A percentile compares a stretch with the other conserved stretches of the same genome.
Conservation (phyloP, 2,113 vertebrate genomes). For the Octodon degus region DNA sequence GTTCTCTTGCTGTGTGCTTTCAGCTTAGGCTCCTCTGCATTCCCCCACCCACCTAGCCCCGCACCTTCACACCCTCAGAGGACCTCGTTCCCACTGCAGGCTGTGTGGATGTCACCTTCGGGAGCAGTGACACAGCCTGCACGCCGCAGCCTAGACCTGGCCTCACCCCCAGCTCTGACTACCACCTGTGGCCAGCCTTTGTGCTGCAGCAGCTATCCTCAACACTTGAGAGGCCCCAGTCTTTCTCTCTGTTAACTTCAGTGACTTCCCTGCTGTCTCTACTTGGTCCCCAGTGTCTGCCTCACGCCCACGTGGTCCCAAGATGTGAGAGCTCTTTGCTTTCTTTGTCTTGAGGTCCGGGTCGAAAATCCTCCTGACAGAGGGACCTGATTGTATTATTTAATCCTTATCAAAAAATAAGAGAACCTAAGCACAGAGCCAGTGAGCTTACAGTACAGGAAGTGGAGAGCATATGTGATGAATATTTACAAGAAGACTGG, state of each 20-base stretch:
- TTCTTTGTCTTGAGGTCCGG: not conserved
- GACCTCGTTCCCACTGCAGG: too few relatives aligned
- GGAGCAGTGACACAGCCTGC: not conserved
- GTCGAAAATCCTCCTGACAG: not conserved
- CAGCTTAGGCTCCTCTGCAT: not conserved
- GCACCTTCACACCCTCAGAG: too few relatives aligned
- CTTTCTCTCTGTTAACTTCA: not conserved
- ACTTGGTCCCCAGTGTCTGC: not conserved
- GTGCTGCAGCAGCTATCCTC: not conserved
- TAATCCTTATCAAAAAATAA: not conserved
- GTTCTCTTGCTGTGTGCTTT: not conserved
- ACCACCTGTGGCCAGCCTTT: not conserved
- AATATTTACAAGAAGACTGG: not conserved
- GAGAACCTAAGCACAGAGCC: not conserved
- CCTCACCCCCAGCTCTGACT: not conserved
- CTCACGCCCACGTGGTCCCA: not conserved
- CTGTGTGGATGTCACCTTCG: not conserved
- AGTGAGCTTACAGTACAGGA: not conserved
- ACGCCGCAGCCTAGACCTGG: not conserved
- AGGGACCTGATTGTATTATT: too few relatives aligned
- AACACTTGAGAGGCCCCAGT: not conserved
- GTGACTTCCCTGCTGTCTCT: not conserved
- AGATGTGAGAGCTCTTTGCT: not conserved
- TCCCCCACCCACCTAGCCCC: not conserved
- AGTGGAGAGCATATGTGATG: not conserved